Percentiles rank a stretch among this genome's conserved stretches.
phyloP scores from a whole-genome alignment of 2,113 vertebrate species.

The Istiophorus platypterus region DNA sequence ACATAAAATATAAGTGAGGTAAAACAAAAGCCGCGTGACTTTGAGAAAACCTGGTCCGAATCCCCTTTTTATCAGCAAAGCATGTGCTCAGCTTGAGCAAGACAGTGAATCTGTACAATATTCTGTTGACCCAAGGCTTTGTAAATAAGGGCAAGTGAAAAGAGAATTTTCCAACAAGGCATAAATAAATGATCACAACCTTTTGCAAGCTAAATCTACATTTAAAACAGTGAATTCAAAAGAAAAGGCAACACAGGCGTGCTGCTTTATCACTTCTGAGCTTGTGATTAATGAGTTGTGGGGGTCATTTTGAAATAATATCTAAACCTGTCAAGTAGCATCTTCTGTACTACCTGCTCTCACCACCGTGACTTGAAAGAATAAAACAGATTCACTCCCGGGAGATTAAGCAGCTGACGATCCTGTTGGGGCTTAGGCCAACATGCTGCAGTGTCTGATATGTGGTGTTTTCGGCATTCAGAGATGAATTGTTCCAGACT shows the following conservation, averaged over 20 bases:
- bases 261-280: conserved; percentile 30
- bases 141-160: conserved; percentile 52
- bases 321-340: conserved; percentile 53
- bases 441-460: conserved; percentile 28
- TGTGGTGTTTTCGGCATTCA: conserved; percentile 34
- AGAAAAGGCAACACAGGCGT: conserved; percentile 42
- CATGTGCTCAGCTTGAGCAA: conserved; percentile 18
- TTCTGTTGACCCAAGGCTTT: conserved; percentile 34
- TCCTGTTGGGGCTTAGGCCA: conserved; percentile 12
- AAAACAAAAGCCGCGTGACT: background rate
- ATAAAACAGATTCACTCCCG: conserved; percentile 33
- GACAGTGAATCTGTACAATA: conserved; percentile 22
- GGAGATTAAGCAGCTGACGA: conserved; percentile 31
- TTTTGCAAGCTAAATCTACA: conserved; percentile 27
- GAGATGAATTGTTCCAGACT: conserved; percentile 63
- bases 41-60: conserved; percentile 4
- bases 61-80: background rate
- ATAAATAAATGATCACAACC: conserved; percentile 68
- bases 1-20: background rate
- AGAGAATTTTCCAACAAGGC: conserved; percentile 55
- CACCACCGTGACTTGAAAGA: conserved; percentile 5
- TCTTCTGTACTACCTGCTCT: conserved; percentile 23
- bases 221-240: conserved; percentile 46
- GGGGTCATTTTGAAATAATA: conserved; percentile 41
- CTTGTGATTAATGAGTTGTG: conserved; percentile 56